A percentile compares a stretch with the other conserved stretches of the same genome.
Evolutionary conservation across 2,113 vertebrate genomes (phyloP).

Genomic region (Mus spicilegus): DNA sequence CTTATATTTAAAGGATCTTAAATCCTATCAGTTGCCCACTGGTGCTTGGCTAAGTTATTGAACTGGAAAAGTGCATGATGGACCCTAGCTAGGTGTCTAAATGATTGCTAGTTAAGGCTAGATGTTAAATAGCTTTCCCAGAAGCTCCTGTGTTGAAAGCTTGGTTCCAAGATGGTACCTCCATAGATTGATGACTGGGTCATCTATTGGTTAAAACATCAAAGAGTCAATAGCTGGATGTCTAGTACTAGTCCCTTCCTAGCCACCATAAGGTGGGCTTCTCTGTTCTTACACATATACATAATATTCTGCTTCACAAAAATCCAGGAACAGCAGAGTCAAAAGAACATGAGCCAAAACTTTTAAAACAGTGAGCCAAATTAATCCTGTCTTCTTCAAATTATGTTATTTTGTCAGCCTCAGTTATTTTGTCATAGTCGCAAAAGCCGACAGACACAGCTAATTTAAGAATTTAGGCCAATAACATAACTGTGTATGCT

Average conservation of each 20-base stretch:
- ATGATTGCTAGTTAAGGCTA: not conserved
- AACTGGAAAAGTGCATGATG: not conserved
- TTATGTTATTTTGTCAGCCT: not conserved
- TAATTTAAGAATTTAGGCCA: not conserved
- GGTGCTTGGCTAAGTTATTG: not conserved
- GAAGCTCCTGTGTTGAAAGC: not conserved
- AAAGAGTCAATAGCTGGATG: not conserved
- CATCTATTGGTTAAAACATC: not conserved
- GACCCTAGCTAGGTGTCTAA: not conserved
- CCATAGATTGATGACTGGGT: not conserved
- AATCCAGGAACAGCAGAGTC: not conserved
- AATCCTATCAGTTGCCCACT: not conserved
- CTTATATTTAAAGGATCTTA: not conserved
- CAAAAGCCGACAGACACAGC: not conserved
- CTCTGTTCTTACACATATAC: not conserved
- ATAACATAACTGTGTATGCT: not conserved
- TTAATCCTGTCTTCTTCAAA: not conserved
- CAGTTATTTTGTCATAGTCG: not conserved
- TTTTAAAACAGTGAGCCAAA: not conserved
- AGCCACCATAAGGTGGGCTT: not conserved
- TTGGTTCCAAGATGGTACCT: not conserved
- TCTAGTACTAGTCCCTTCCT: not conserved
- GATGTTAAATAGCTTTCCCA: not conserved
- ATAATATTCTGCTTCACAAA: not conserved
- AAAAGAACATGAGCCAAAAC: not conserved